phyloP scores from a whole-genome alignment of 2,888 invertebrate genomes.

The Amiota communis region DNA sequence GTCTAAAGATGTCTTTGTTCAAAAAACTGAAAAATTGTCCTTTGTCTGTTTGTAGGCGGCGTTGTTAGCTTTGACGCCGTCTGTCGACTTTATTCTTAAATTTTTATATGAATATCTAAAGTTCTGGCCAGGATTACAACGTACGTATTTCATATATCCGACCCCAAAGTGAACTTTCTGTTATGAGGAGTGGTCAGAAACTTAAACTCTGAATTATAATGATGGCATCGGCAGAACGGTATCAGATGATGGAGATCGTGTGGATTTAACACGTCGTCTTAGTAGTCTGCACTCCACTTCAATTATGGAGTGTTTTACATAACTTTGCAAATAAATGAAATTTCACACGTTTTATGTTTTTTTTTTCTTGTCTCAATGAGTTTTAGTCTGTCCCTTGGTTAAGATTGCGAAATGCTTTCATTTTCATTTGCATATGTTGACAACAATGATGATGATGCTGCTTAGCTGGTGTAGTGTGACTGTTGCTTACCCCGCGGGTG shows the following conservation, averaged over 20 bases:
- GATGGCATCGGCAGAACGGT: too few relatives aligned
- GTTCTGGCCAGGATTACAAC: too few relatives aligned
- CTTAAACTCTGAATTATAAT: slow-evolving; percentile 1
- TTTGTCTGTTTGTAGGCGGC: too few relatives aligned
- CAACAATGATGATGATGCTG: slow-evolving; percentile 6
- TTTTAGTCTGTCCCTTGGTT: background rate
- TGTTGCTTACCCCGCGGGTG: background rate
- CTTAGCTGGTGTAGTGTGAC: background rate
- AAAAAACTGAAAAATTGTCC: too few relatives aligned
- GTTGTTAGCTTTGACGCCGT: too few relatives aligned
- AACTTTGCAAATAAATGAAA: slow-evolving; percentile 36
- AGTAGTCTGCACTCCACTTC: slow-evolving; percentile 1
- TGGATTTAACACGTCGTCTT: too few relatives aligned
- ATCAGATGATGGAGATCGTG: too few relatives aligned
- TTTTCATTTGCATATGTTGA: slow-evolving; percentile 20
- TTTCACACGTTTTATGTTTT: slow-evolving; percentile 34
- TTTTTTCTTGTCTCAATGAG: background rate
- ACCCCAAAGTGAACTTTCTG: too few relatives aligned
- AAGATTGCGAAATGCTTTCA: slow-evolving; percentile 7
- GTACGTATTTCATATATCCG: too few relatives aligned
- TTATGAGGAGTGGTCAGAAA: slow-evolving; percentile 12
- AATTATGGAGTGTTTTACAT: slow-evolving; percentile 19
- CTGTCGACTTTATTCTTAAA: too few relatives aligned
- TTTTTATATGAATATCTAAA: too few relatives aligned
- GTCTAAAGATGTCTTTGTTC: too few relatives aligned